Evolutionary conservation across 2,888 invertebrate genomes (phyloP).

Genomic region (Coelinius sp.): DNA sequence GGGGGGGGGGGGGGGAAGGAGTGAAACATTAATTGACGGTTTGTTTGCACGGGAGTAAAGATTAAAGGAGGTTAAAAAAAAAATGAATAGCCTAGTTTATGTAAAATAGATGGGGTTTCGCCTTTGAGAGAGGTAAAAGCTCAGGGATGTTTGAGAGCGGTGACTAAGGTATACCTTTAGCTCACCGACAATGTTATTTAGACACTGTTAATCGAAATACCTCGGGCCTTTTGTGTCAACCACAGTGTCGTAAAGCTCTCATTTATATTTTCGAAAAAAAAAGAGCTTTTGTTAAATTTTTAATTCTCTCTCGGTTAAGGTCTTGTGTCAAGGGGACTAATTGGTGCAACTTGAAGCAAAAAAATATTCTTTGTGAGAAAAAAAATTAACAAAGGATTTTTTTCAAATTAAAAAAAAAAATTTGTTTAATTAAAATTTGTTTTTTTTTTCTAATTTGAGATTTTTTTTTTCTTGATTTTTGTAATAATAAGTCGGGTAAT

Average conservation of each 20-base stretch:
- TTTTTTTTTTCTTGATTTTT: background rate
- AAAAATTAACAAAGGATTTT: background rate
- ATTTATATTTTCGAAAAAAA: constrained; percentile 11
- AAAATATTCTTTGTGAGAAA: background rate
- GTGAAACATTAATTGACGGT: constrained; percentile 23
- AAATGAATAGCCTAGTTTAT: constrained; percentile 20
- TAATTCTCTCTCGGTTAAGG: background rate
- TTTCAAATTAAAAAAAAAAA: background rate
- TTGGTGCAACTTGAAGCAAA: background rate
- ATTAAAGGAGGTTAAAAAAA: constrained; percentile 7
- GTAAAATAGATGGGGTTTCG: constrained; percentile 20
- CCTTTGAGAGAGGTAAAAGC: constrained; percentile 17
- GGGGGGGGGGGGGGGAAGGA: no score
- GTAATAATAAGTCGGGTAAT: background rate
- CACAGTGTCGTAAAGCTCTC: constrained; percentile 15
- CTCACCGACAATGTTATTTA: constrained; percentile 16
- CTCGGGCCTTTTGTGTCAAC: constrained; percentile 22
- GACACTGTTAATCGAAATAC: constrained; percentile 25
- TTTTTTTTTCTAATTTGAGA: background rate
- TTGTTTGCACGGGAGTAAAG: constrained; percentile 8
- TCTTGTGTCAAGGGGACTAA: constrained; percentile 8
- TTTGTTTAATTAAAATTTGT: background rate
- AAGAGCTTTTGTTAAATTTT: background rate
- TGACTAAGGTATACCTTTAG: constrained; percentile 2
- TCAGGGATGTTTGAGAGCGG: background rate